Conservation (phyloP, 2,888 invertebrate species). For the Lypha dubia region DNA sequence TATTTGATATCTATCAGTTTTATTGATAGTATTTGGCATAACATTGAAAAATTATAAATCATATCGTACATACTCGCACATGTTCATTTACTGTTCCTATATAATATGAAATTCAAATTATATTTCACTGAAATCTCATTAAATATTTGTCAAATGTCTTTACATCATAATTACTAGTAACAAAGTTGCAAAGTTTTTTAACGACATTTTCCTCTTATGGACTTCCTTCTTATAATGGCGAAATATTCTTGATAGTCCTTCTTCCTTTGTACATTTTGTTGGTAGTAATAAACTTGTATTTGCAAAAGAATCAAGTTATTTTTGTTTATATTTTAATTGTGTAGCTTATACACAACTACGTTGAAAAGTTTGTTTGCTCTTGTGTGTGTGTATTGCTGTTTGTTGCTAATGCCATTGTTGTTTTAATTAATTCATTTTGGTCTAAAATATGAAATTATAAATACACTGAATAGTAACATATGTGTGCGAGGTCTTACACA, state of each 20-base stretch:
- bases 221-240: neutral
- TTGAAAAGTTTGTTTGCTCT: slow-evolving; percentile 1
- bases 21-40: no score
- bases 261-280: neutral
- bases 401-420: slow-evolving; percentile 2
- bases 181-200: neutral
- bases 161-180: neutral
- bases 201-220: neutral
- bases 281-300: no score
- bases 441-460: slow-evolving; percentile 52
- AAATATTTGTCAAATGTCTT: neutral
- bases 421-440: slow-evolving; percentile 43
- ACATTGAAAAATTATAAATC: no score
- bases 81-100: no score
- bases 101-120: no score
- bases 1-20: no score
- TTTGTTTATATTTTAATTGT: neutral
- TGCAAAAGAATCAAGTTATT: no score
- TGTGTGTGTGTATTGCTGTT: neutral
- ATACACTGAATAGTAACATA: slow-evolving; percentile 7
- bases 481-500: neutral
- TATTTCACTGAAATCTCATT: neutral
- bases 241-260: neutral
- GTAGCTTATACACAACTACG: neutral
- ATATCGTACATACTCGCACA: no score